Evolutionary conservation across 2,113 vertebrate species (phyloP), one percentile per base, ranked within the genome.

Genomic region (Emydura subglobosa): DNA sequence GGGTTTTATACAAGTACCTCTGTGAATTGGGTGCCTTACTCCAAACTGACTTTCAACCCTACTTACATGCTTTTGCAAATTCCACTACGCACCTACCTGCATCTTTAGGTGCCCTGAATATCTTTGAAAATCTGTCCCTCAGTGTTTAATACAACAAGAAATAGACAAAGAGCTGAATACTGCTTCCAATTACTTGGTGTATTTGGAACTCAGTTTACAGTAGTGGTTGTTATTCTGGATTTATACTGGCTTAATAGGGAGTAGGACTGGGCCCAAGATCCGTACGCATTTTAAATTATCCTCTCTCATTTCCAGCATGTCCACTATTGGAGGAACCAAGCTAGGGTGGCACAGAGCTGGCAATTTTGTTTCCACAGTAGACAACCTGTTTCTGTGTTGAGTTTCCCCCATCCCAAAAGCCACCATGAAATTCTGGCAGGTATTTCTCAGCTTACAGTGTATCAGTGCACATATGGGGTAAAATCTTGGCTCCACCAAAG

Each of bases 381-480:
- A 22, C 39, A 24, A 13, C 5, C 22, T 12, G 10, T 74, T 44
- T 22, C 39, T 12, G 72, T 74, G 22, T 74, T 42, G 61, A 65
- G 16, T 42, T 25, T 42, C 24, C n/a, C 22, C n/a, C 39, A 22
- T 10, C 72, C 22, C 72, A 44, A 74, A 74, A 74, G 21, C 39
- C 2, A 21, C 72, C 9, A 13, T 42, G 22, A 42, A 25, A 12
- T 74, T 74, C 21, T 74, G 29, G 7, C 51, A 55, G 6, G 39
- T 72, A 31, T 44, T 11, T 0, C 3, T 0, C 3, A 68, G 39
- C n/a, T 68, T 11, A 29, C 24, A 3, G 12, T 2, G n/a, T 4
- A 44, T 24, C 21, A 22, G 4, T 14, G 24, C 2, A 29, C 6
- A 81, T 51, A 11, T 9, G 7, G 55, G 29, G 34, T 2, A 2